Base-by-base conservation (phyloP, 2,888 invertebrate genomes). In the Ormyrus thymus region DNA sequence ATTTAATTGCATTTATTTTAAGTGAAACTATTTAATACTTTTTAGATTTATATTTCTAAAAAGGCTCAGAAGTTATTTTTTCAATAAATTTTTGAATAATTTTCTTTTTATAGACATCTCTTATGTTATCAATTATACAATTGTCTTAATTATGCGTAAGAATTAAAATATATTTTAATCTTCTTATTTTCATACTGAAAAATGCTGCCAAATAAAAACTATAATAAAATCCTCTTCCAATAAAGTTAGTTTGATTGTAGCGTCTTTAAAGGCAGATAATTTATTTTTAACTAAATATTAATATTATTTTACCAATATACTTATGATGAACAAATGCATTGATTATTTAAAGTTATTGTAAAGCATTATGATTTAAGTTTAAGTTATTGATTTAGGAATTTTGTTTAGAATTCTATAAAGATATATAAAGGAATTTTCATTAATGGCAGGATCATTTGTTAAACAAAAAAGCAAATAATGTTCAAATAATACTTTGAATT, bases 401-500 rank as follows among this genome's bases (percentile, higher is more conserved):
- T 66, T 69, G 5, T 62, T 72, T 69, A 69, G 74, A 15, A 69
- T n/a, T 69, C 51, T 64, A 64, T 56, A 72, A 69, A 69, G 69
- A 58, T 69, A 62, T 69, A 15, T 70, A 11, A 50, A 72, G 65
- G 51, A 72, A 15, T 29, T 62, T 29, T 78, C 10, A 51, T 69
- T 78, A 69, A n/a, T 62, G 66, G 45, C 55, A 61, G 74, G 68
- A 51, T 79, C 65, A 65, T 73, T 62, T n/a, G 15, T 59, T 11
- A 72, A 78, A 65, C 66, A 72, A 72, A 71, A 64, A 78, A 58
- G 51, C 51, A 78, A 56, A 69, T 2, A 55, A 71, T 61, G 9
- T 65, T 65, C 48, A 10, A 71, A 71, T n/a, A 65, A 69, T 55
- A n/a, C 51, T 71, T 71, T 7, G 11, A 79, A 71, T 61, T 76